Conservation (phyloP, 2,113 vertebrate genomes). For the Labeo rohita region DNA sequence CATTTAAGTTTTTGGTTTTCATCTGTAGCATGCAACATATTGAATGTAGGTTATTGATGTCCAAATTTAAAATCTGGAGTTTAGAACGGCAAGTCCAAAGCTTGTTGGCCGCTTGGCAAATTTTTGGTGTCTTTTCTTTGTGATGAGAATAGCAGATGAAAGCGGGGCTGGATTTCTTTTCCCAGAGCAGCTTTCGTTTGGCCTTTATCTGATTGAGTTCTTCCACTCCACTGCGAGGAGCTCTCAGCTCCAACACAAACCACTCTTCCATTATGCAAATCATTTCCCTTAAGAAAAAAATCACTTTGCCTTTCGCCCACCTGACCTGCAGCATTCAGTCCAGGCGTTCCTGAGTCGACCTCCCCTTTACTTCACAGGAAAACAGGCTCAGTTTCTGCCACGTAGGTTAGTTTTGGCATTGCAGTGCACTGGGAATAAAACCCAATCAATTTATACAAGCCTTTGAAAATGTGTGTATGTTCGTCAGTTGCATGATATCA, state of each 20-base stretch:
- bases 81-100: too few relatives aligned
- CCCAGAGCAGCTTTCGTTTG: constrained; percentile 50
- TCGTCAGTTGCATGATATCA: constrained; percentile 67
- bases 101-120: too few relatives aligned
- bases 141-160: not conserved
- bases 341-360: not conserved
- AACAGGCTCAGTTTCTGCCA: constrained; percentile 56
- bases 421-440: constrained; percentile 63
- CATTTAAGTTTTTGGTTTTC: too few relatives aligned
- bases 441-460: constrained; percentile 71
- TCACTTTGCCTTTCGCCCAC: not conserved
- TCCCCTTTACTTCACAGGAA: too few relatives aligned
- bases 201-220: constrained; percentile 64
- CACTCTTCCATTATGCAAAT: not conserved
- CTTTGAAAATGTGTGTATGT: constrained; percentile 69
- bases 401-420: constrained; percentile 63
- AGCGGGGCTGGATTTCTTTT: constrained; percentile 39
- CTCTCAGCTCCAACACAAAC: constrained; percentile 18
- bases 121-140: not conserved
- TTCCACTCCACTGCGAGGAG: constrained; percentile 54
- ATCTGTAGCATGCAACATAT: too few relatives aligned
- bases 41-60: too few relatives aligned
- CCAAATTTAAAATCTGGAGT: too few relatives aligned
- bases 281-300: not conserved
- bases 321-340: not conserved